phyloP scores from a whole-genome alignment of 2,113 vertebrate species.

The Tretioscincus oriximinensis region DNA sequence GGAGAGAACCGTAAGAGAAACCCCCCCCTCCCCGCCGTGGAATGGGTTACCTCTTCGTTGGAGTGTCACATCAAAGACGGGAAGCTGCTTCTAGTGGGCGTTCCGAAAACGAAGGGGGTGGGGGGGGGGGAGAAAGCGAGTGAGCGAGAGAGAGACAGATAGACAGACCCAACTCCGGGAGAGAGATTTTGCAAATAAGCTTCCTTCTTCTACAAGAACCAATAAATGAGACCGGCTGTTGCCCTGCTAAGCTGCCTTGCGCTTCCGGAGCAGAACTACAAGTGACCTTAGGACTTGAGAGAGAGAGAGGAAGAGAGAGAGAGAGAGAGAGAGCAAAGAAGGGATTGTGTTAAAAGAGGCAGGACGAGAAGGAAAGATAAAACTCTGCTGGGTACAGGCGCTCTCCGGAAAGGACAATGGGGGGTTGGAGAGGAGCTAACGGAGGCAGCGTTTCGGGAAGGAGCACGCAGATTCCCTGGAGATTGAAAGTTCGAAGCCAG shows the following conservation, averaged over 20 bases:
- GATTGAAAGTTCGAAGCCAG: too few relatives aligned
- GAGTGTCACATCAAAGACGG: conserved; percentile 9
- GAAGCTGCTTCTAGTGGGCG: neutral
- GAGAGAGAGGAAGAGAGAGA: neutral
- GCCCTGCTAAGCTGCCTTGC: conserved; percentile 7
- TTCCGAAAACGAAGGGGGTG: accelerated
- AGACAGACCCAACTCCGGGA: too few relatives aligned
- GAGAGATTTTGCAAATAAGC: neutral
- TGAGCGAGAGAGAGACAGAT: too few relatives aligned
- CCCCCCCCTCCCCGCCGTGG: neutral
- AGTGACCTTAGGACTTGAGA: conserved; percentile 24
- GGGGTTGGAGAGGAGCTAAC: neutral
- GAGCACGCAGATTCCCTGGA: neutral
- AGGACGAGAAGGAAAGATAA: neutral
- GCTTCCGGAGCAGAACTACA: conserved; percentile 16
- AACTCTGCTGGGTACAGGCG: neutral
- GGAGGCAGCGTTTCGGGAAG: neutral
- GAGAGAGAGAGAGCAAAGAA: neutral
- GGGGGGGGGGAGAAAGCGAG: neutral
- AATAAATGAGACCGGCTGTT: neutral
- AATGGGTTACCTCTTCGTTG: conserved; percentile 14
- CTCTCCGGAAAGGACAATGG: neutral
- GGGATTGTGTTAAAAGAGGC: conserved; percentile 3
- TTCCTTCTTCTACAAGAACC: neutral
- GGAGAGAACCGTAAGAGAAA: neutral